Evolutionary conservation across 2,888 invertebrate species (phyloP).

Genomic region (Polydrusus tereticollis): DNA sequence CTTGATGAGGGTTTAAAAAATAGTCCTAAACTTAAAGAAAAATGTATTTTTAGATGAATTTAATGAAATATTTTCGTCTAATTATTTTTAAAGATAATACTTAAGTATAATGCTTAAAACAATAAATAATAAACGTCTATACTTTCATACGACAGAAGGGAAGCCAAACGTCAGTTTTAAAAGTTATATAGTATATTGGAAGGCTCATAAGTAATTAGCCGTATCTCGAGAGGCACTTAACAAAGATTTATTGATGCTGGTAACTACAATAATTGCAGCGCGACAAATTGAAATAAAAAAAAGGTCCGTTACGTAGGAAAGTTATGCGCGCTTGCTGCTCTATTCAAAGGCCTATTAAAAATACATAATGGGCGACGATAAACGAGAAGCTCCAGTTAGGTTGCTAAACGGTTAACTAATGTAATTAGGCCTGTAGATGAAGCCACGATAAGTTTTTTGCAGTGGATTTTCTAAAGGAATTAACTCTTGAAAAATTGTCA

Average conservation of each 20-base stretch:
- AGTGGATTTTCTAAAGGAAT: neutral
- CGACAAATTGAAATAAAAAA: slow-evolving; percentile 7
- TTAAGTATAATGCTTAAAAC: no score
- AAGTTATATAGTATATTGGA: no score
- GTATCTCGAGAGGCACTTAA: neutral
- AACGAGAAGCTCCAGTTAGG: neutral
- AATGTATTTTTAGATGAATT: no score
- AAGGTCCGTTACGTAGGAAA: neutral
- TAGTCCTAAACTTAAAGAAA: no score
- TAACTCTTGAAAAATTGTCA: neutral
- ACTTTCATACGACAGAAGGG: no score
- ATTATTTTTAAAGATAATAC: no score
- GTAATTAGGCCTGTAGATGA: neutral
- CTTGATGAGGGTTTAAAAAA: no score
- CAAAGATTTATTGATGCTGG: neutral
- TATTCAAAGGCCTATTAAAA: neutral
- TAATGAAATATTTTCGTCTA: no score
- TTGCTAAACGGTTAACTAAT: neutral
- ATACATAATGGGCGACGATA: neutral
- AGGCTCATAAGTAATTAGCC: no score
- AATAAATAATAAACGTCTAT: no score
- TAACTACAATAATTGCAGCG: neutral
- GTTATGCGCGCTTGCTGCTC: slow-evolving; percentile 1
- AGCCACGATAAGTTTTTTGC: neutral
- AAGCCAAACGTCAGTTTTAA: no score